phyloP scores from a whole-genome alignment of 2,888 invertebrate genomes.

The Caenorhabditis angaria region DNA sequence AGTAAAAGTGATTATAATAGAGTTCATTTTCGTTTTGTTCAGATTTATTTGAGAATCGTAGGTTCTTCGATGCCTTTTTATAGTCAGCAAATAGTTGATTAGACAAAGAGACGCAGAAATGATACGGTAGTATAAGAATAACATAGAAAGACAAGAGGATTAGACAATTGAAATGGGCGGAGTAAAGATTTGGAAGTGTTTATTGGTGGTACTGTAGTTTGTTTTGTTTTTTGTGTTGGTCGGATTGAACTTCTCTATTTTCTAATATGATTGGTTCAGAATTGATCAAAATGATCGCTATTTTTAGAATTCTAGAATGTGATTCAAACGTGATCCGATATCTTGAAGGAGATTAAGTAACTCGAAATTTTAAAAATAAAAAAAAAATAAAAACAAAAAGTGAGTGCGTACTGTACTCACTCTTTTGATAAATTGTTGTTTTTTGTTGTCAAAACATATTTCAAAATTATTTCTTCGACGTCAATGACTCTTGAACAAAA shows the following conservation, averaged over 20 bases:
- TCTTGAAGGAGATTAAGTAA: too few relatives aligned
- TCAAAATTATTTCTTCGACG: too few relatives aligned
- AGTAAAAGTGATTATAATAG: not conserved
- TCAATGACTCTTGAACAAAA: too few relatives aligned
- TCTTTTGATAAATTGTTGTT: too few relatives aligned
- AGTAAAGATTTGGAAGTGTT: slow-evolving; percentile 2
- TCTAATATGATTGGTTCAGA: not conserved
- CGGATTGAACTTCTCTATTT: not conserved
- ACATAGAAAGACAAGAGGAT: slow-evolving; percentile 24
- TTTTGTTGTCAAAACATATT: too few relatives aligned
- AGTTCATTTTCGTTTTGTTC: not conserved
- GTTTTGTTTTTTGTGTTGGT: not conserved
- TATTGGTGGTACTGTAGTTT: slow-evolving; percentile 11
- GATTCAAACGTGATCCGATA: not conserved
- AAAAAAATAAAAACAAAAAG: too few relatives aligned
- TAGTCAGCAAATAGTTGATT: slow-evolving; percentile 13
- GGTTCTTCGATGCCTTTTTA: not conserved
- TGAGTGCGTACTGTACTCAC: too few relatives aligned
- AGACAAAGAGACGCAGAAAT: slow-evolving; percentile 20
- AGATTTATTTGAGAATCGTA: not conserved
- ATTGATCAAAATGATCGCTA: not conserved
- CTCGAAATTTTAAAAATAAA: too few relatives aligned
- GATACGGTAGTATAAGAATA: slow-evolving; percentile 1
- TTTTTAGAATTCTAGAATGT: not conserved
- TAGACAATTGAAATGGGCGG: slow-evolving; percentile 17